These are phyloP conservation scores for Grus americana DNA, from an alignment of 2,113 vertebrate genomes.

Conservation along the genomic window DNA sequence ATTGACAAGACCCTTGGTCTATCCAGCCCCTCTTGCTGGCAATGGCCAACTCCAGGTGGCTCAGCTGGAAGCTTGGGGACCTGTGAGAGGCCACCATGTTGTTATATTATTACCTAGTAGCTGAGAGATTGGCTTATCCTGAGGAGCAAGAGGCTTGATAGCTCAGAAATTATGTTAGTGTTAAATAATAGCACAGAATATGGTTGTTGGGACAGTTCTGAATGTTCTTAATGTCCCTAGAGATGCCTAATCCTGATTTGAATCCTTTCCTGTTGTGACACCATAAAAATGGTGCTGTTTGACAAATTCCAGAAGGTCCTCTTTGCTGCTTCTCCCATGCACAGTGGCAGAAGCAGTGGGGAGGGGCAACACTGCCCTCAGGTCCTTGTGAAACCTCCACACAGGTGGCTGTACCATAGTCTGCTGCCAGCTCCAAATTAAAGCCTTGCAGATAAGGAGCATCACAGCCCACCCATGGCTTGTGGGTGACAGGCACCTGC, in stretches of 20 bases:
- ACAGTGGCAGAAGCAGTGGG: background rate
- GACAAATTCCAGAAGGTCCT: background rate
- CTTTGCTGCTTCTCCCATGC: background rate
- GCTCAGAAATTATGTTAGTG: background rate
- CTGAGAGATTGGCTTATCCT: background rate
- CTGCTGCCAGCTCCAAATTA: background rate
- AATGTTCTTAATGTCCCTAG: background rate
- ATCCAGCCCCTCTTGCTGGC: background rate
- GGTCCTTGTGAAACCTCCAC: background rate
- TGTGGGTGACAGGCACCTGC: background rate
- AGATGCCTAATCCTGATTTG: background rate
- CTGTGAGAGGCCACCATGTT: background rate
- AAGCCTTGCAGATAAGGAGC: background rate
- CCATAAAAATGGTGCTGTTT: background rate
- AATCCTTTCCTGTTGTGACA: background rate
- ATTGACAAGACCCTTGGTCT: background rate
- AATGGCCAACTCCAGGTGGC: background rate
- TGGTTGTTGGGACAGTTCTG: background rate
- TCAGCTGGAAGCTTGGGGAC: background rate
- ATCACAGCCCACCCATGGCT: background rate
- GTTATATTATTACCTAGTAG: background rate
- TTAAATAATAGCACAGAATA: background rate
- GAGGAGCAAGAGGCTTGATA: background rate
- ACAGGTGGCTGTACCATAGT: background rate
- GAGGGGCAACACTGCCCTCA: background rate